Percentiles rank a stretch among this genome's conserved stretches.
phyloP scores from a whole-genome alignment of 2,888 invertebrate genomes.

The Euclidia mi region DNA sequence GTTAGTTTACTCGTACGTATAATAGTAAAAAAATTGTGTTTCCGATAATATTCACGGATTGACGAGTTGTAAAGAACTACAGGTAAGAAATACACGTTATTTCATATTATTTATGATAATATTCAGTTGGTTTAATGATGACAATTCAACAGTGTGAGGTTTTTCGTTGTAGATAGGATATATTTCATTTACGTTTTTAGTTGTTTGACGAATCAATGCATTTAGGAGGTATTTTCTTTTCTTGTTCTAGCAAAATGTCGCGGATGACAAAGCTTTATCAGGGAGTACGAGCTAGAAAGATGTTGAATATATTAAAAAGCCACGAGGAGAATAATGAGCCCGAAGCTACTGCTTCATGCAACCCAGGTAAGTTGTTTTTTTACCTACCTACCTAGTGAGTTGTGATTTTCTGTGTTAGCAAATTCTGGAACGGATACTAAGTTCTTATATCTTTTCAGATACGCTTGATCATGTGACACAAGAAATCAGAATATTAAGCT shows the following conservation, averaged over 20 bases:
- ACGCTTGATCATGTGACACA: conserved; percentile 1
- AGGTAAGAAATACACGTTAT: conserved; percentile 3
- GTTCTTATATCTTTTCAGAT: conserved; percentile 2
- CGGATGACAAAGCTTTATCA: conserved; percentile 1
- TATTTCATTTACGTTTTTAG: neutral
- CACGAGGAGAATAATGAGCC: conserved; percentile 1
- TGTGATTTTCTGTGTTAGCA: conserved; percentile 1
- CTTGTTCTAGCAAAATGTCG: conserved; percentile 1
- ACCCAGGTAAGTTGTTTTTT: conserved; percentile 3
- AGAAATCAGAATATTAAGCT: too few species aligned
- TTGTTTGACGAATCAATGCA: neutral
- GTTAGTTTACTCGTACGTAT: conserved; percentile 2
- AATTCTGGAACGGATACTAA: neutral
- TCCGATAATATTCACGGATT: neutral
- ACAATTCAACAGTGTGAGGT: conserved; percentile 1
- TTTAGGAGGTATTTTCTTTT: too few species aligned
- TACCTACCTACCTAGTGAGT: conserved; percentile 2
- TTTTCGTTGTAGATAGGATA: conserved; percentile 3
- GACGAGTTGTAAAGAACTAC: neutral
- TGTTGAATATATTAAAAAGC: conserved; percentile 1
- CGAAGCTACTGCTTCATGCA: neutral
- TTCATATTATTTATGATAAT: conserved; percentile 1
- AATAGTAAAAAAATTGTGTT: conserved; percentile 2
- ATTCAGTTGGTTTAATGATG: too few species aligned
- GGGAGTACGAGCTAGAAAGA: conserved; percentile 2